Evolutionary conservation across 1,140 invertebrate genomes (phyloP), one percentile per base, ranked within the genome.

Genomic region (Copidosoma floridanum): DNA sequence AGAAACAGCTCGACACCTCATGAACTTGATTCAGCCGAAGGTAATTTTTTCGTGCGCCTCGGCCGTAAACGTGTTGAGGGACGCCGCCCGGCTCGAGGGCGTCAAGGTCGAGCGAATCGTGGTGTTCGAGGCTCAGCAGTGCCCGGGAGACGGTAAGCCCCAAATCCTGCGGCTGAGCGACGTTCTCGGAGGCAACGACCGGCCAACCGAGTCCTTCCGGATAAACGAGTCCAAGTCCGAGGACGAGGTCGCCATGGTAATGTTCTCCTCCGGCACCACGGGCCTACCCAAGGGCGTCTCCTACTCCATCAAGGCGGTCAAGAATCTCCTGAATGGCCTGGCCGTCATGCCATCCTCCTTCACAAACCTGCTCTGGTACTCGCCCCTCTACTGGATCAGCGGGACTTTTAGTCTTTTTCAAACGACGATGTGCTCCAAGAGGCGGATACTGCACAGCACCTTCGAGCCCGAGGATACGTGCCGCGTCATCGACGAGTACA

Each of bases 191-290:
- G 1, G 18, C 6, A n/a, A n/a, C n/a, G n/a, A n/a, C n/a, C n/a
- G n/a, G n/a, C n/a, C n/a, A n/a, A n/a, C n/a, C n/a, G n/a, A n/a
- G n/a, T 21, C 20, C 24, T 71, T 66, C 50, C 2, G 54, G 16
- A 43, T 47, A 11, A 21, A 32, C 3, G 21, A 50, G 40, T 56
- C 67, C 14, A 12, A 61, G 40, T 56, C 57, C 37, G 26, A 62
- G 21, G 43, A 65, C 20, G 44, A 64, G 11, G 57, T 64, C 11
- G 69, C 66, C 21, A 27, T 73, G 1, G 65, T 79, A 32, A 57
- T 79, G 23, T 68, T 64, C 35, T 69, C 72, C 1, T 72, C 71
- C 10, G 72, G 72, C 43, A 70, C 66, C 1, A 71, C 72, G 1
- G 70, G 71, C 12, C 23, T 65, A 0, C 65, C 71, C 1, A 74